phyloP scores from a whole-genome alignment of 1,140 invertebrate species.

The Trachymyrmex cornetzi region DNA sequence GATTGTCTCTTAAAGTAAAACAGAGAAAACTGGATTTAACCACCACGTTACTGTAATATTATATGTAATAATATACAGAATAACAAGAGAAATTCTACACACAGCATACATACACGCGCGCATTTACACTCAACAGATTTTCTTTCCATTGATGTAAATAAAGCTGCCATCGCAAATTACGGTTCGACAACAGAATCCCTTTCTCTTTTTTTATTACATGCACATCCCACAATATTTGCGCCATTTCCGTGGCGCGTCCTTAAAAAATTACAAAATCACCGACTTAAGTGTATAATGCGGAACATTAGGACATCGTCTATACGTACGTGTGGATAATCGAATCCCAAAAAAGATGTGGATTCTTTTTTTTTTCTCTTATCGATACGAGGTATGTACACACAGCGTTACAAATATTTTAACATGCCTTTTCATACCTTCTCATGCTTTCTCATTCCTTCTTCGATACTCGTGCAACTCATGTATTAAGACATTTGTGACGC shows the following conservation, averaged over 20 bases:
- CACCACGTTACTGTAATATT: slow-evolving; percentile 59
- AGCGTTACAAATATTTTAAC: too few species aligned
- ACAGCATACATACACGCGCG: slow-evolving; percentile 50
- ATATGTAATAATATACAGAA: slow-evolving; percentile 65
- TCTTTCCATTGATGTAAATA: slow-evolving; percentile 81
- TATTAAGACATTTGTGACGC: too few species aligned
- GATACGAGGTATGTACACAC: background rate
- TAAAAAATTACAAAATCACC: slow-evolving; percentile 81
- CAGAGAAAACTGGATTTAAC: slow-evolving; percentile 64
- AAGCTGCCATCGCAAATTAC: slow-evolving; percentile 81
- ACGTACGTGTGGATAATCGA: slow-evolving; percentile 54
- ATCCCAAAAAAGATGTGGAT: background rate
- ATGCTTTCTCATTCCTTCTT: too few species aligned
- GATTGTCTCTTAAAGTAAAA: slow-evolving; percentile 73
- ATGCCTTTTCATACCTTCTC: too few species aligned
- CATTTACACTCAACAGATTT: slow-evolving; percentile 64
- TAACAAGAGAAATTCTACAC: slow-evolving; percentile 55
- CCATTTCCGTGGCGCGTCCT: slow-evolving; percentile 36
- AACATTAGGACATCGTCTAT: slow-evolving; percentile 58
- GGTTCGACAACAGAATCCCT: slow-evolving; percentile 70
- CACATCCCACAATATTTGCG: slow-evolving; percentile 31
- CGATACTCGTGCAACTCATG: too few species aligned
- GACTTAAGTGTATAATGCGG: slow-evolving; percentile 61
- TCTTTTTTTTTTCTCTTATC: background rate
- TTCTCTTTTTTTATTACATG: slow-evolving; percentile 66